Percentiles rank a stretch among this genome's conserved stretches.
Evolutionary conservation across 2,888 invertebrate genomes (phyloP).

Genomic region (Agrilus cyanescens): DNA sequence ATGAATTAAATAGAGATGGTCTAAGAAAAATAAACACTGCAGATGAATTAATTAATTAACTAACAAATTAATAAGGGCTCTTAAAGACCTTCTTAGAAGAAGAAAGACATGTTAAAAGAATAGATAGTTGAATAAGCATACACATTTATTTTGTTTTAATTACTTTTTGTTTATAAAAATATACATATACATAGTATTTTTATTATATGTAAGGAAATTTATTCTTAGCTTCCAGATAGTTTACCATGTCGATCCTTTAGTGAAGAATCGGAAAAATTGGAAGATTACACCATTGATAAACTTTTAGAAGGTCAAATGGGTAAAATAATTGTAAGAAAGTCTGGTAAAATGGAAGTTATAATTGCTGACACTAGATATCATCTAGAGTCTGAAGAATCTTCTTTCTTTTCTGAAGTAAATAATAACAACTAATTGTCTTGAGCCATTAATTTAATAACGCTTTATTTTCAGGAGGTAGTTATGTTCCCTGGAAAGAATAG

Average conservation of each 20-base stretch:
- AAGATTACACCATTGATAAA: slow-evolving; percentile 16
- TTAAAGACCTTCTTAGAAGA: no score
- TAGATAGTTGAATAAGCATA: no score
- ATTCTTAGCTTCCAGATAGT: slow-evolving; percentile 28
- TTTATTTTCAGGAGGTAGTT: slow-evolving; percentile 14
- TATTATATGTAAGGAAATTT: neutral
- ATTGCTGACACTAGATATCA: slow-evolving; percentile 26
- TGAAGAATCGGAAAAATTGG: slow-evolving; percentile 21
- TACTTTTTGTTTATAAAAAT: no score
- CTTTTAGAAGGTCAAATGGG: slow-evolving; percentile 32
- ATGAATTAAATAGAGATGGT: no score
- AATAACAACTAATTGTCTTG: neutral
- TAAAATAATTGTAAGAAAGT: slow-evolving; percentile 26
- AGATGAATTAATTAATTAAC: no score
- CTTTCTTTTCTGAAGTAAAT: slow-evolving; percentile 14
- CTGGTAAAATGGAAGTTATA: slow-evolving; percentile 28
- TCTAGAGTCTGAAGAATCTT: slow-evolving; percentile 20
- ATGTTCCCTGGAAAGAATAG: slow-evolving; percentile 14
- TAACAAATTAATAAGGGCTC: no score
- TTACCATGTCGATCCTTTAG: slow-evolving; percentile 29
- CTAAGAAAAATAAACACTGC: no score
- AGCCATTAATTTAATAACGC: neutral
- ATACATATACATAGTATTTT: no score
- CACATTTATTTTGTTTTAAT: no score
- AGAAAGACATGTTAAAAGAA: no score